Conservation (phyloP, 2,888 invertebrate genomes). For the Steinernema scapterisci region DNA sequence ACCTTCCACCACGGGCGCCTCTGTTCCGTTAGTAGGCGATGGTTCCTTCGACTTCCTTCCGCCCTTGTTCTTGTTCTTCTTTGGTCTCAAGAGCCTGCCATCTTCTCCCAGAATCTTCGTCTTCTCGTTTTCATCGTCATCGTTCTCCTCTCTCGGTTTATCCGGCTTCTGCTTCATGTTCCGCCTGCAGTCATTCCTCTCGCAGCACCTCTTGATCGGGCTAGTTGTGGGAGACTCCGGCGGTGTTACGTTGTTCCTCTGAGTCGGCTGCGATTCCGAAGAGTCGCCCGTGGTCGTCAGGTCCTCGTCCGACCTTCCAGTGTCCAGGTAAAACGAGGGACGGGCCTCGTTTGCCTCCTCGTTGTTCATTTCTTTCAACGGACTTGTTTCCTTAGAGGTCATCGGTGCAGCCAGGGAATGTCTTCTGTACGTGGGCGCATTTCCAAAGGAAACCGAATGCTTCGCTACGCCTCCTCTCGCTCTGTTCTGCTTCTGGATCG, state of each 20-base stretch:
- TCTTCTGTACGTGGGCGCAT: background rate
- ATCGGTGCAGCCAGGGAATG: background rate
- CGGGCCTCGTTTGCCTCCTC: background rate
- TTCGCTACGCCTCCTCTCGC: background rate
- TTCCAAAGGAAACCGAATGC: slow-evolving; percentile 1
- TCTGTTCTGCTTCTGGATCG: background rate
- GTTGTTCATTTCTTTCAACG: background rate
- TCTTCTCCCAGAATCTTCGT: background rate
- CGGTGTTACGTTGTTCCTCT: slow-evolving; percentile 17
- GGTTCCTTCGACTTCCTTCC: background rate
- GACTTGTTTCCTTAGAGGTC: background rate
- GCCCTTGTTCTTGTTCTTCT: background rate
- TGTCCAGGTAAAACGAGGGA: slow-evolving; percentile 15
- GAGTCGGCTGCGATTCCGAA: background rate
- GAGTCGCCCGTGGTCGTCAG: slow-evolving; percentile 8
- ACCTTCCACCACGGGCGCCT: background rate
- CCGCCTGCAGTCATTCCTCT: slow-evolving; percentile 16
- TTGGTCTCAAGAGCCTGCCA: background rate
- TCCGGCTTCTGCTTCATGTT: slow-evolving; percentile 3
- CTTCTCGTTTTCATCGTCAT: background rate
- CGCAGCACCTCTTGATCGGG: background rate
- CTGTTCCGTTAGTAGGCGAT: slow-evolving; percentile 5
- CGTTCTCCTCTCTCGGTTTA: background rate
- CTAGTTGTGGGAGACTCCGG: background rate
- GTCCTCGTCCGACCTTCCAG: slow-evolving; percentile 12